These are phyloP conservation scores for Vanacampus margaritifer DNA, from an alignment of 2,113 vertebrate species.

Conservation along the genomic window DNA sequence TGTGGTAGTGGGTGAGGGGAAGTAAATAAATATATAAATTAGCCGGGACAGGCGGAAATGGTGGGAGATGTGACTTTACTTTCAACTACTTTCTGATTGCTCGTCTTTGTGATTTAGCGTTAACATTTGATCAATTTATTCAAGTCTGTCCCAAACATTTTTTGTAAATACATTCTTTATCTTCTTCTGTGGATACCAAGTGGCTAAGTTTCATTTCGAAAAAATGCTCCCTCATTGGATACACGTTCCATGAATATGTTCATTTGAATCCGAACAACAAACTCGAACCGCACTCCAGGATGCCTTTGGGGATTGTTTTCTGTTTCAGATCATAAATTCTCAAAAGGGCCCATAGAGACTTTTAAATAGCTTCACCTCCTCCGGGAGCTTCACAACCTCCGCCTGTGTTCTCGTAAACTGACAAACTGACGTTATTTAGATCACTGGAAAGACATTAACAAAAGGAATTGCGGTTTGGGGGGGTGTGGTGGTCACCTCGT, in stretches of 20 bases:
- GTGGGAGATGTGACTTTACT: slow-evolving; percentile 35
- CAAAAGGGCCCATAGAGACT: slow-evolving; percentile 21
- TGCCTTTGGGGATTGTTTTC: slow-evolving; percentile 18
- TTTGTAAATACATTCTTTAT: too few relatives aligned
- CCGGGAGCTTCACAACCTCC: slow-evolving; percentile 26
- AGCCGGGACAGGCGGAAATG: slow-evolving; percentile 26
- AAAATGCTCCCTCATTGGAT: slow-evolving; percentile 28
- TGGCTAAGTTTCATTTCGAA: slow-evolving; percentile 15
- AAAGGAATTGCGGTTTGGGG: too few relatives aligned
- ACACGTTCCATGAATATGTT: not conserved
- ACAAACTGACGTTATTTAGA: slow-evolving; percentile 31
- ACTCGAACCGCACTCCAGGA: not conserved
- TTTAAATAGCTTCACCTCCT: slow-evolving; percentile 45
- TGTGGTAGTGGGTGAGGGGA: slow-evolving; percentile 43
- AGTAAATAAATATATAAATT: slow-evolving; percentile 71
- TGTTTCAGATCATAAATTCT: slow-evolving; percentile 34
- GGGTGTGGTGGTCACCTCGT: slow-evolving; percentile 78
- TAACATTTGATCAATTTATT: not conserved
- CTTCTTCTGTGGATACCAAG: too few relatives aligned
- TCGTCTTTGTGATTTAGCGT: not conserved
- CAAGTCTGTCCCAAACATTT: too few relatives aligned
- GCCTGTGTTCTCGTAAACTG: slow-evolving; percentile 23
- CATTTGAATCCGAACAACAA: not conserved
- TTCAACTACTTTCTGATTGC: slow-evolving; percentile 34
- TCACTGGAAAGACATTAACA: slow-evolving; percentile 12